Evolutionary conservation across 1,140 invertebrate genomes (phyloP), one percentile per base, ranked within the genome.

Genomic region (Aphidius ervi): DNA sequence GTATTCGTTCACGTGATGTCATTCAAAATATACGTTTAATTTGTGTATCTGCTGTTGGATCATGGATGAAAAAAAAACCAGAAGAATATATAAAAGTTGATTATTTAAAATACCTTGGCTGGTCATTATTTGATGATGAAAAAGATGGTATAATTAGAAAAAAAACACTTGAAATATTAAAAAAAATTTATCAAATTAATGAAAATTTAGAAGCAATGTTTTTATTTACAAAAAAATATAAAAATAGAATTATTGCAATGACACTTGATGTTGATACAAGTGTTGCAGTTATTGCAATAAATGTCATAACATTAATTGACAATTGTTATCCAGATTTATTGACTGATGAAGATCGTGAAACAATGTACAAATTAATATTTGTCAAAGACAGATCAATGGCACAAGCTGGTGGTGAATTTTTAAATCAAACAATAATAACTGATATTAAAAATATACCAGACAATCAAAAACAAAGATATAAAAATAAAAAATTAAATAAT

Each of bases 1-100:
- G 99, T 9, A 97, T 99, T 81, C 84, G 97, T 69, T 98, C 98
- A 77, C 87, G 97, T 67, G 98, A 99, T 75, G 97, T 94, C 0
- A 81, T 99, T 60, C 94, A 97, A 1, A 97, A 99, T 80, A 99
- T 99, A 55, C 80, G 98, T 62, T 89, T 93, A 1, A 98, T 99
- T 71, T 99, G 97, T 70, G 99, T 99, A 93, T 88, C 91, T 39
- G 98, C 99, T 82, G 97, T 99, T 70, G 98, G 97, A 8, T 89
- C 96, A 52, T 99, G 97, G 97, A 99, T 99, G 96, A 94, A 95
- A 71, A 96, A 96, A 71, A 98, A 98, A 79, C 96, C 98, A 45
- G 90, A 94, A 62, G 95, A 98, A 77, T 99, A 99, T 74, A 79
- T 95, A 0, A 97, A 99, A 77, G 97, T 99, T 82, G 92, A 95